Conservation (phyloP, 1,140 invertebrate species). For the Rhyacophila brunnea region DNA sequence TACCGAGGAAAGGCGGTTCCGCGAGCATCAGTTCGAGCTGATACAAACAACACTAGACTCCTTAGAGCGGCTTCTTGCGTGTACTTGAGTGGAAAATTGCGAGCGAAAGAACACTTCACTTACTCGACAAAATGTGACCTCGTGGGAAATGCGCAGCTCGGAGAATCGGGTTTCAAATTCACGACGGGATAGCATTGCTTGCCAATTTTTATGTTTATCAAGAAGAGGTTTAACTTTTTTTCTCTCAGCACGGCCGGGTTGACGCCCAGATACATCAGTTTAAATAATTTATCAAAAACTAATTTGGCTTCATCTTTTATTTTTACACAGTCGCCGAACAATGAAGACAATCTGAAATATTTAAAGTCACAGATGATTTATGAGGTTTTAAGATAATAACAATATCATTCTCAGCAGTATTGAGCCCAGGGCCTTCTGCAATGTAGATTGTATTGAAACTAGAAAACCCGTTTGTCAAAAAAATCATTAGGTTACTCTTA, state of each 20-base stretch:
- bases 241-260: constrained; percentile 29
- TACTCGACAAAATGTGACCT: constrained; percentile 26
- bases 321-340: constrained; percentile 18
- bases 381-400: too few relatives aligned
- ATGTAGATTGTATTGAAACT: too few relatives aligned
- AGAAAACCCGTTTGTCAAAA: too few relatives aligned
- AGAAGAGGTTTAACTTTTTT: constrained; percentile 18
- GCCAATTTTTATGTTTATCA: constrained; percentile 24
- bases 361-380: too few relatives aligned
- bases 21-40: too few relatives aligned
- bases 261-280: constrained; percentile 24
- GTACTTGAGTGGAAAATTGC: too few relatives aligned
- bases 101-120: not conserved
- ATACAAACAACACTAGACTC: too few relatives aligned
- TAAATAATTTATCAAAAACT: constrained; percentile 22
- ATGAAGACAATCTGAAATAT: constrained; percentile 14
- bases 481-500: too few relatives aligned
- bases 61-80: too few relatives aligned
- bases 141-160: constrained; percentile 17
- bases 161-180: constrained; percentile 13
- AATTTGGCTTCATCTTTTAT: constrained; percentile 13
- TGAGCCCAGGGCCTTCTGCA: too few relatives aligned
- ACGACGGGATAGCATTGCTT: constrained; percentile 21
- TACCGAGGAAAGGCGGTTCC: too few relatives aligned
- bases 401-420: too few relatives aligned